These are phyloP conservation scores for Calcarius ornatus DNA, from an alignment of 2,113 vertebrate species.

Conservation along the genomic window DNA sequence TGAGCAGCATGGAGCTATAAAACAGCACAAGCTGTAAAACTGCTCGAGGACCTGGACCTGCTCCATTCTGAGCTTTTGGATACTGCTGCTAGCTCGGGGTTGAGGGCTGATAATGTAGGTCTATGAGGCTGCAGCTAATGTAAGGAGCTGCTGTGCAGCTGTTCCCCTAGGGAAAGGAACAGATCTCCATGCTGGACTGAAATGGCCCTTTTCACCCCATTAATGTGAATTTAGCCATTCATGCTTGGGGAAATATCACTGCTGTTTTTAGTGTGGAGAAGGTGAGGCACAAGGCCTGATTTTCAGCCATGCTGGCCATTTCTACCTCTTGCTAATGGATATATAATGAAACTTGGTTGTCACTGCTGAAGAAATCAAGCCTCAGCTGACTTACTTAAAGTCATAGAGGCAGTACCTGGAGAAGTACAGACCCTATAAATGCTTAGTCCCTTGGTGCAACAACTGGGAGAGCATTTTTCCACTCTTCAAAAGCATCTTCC, in stretches of 20 bases:
- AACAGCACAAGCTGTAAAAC: constrained; percentile 19
- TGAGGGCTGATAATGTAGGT: neutral
- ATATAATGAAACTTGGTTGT: neutral
- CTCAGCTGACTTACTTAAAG: neutral
- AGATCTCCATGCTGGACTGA: neutral
- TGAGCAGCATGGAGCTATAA: neutral
- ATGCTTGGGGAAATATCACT: neutral
- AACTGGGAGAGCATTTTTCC: neutral
- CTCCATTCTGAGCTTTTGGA: neutral
- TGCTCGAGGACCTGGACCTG: neutral
- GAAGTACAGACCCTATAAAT: neutral
- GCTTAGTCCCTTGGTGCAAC: neutral
- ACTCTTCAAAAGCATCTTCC: neutral
- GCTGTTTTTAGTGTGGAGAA: neutral
- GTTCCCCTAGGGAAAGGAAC: neutral
- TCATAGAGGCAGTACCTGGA: neutral
- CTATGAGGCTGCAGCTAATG: neutral
- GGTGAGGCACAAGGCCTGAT: neutral
- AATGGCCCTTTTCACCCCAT: neutral
- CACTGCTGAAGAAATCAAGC: neutral
- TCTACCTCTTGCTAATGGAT: neutral
- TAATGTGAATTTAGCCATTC: neutral
- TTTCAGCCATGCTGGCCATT: neutral
- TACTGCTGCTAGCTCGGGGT: neutral
- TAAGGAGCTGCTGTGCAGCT: neutral